phyloP scores from a whole-genome alignment of 2,888 invertebrate genomes.

The Steinernema carpocapsae region DNA sequence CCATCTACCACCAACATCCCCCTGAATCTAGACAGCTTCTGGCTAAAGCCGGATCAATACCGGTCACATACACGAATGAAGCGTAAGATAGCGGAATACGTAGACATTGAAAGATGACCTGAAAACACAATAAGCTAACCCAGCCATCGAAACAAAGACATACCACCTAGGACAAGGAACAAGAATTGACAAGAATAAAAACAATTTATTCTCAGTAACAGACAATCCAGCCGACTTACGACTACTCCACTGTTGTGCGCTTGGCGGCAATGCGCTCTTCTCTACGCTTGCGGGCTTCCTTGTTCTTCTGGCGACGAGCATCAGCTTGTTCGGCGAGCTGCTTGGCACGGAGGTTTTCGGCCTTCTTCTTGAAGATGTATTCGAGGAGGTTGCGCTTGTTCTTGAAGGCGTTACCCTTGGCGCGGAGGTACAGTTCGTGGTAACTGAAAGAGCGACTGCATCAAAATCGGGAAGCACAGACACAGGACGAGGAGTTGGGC shows the following conservation, averaged over 20 bases:
- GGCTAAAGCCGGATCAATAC: too few relatives aligned
- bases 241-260: slow-evolving; percentile 52
- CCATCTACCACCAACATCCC: too few relatives aligned
- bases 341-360: slow-evolving; percentile 96
- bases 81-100: too few relatives aligned
- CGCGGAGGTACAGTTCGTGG: slow-evolving; percentile 97
- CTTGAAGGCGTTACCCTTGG: slow-evolving; percentile 80
- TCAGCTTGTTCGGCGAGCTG: slow-evolving; percentile 93
- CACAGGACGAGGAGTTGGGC: background rate
- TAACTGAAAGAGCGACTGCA: too few relatives aligned
- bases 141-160: too few relatives aligned
- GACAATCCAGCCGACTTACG: background rate
- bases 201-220: slow-evolving; percentile 45
- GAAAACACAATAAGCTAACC: too few relatives aligned
- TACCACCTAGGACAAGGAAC: too few relatives aligned
- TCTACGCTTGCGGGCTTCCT: slow-evolving; percentile 93
- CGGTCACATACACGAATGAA: too few relatives aligned
- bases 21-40: too few relatives aligned
- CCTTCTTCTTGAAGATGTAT: slow-evolving; percentile 99
- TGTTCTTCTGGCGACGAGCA: slow-evolving; percentile 92
- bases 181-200: too few relatives aligned
- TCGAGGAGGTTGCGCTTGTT: slow-evolving; percentile 99
- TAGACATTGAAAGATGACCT: too few relatives aligned
- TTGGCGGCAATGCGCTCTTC: slow-evolving; percentile 79
- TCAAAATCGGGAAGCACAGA: too few relatives aligned